Percentiles rank a stretch among this genome's conserved stretches.
These are phyloP conservation scores for Stylophora pistillata DNA, from an alignment of 64 coral and sea anemone species.

Conservation along the genomic window DNA sequence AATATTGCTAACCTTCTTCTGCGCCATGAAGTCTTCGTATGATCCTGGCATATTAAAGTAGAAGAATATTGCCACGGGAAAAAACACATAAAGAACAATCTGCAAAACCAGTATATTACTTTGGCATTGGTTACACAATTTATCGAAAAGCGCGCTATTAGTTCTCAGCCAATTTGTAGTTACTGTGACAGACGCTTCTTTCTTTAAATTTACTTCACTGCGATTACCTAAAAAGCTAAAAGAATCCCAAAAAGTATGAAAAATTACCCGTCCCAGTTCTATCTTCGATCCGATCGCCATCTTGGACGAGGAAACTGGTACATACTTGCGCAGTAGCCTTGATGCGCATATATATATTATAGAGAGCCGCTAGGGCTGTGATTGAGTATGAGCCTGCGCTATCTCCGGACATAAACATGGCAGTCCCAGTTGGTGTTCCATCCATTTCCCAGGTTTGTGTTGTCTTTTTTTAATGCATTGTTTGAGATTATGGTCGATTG, in stretches of 20 bases:
- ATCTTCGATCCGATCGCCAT: constrained; percentile 91
- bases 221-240: constrained; percentile 1
- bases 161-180: too few relatives aligned
- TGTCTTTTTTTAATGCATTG: neutral
- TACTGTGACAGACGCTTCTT: too few relatives aligned
- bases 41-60: constrained; percentile 80
- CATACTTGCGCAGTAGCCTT: neutral
- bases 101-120: constrained; percentile 5
- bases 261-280: constrained; percentile 74
- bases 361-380: neutral
- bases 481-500: neutral
- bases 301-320: constrained; percentile 37
- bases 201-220: too few relatives aligned
- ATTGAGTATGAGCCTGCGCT: constrained; percentile 28
- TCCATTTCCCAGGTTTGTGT: constrained; percentile 45
- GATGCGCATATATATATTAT: constrained; percentile 15
- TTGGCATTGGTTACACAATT: too few relatives aligned
- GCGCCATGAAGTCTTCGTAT: constrained; percentile 68
- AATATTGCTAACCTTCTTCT: constrained; percentile 57
- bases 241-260: neutral
- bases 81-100: constrained; percentile 85
- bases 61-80: constrained; percentile 74
- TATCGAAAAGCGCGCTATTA: too few relatives aligned
- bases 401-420: constrained; percentile 63
- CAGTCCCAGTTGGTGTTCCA: constrained; percentile 40